Conservation (phyloP, 2,113 vertebrate species). For the Electrona antarctica region DNA sequence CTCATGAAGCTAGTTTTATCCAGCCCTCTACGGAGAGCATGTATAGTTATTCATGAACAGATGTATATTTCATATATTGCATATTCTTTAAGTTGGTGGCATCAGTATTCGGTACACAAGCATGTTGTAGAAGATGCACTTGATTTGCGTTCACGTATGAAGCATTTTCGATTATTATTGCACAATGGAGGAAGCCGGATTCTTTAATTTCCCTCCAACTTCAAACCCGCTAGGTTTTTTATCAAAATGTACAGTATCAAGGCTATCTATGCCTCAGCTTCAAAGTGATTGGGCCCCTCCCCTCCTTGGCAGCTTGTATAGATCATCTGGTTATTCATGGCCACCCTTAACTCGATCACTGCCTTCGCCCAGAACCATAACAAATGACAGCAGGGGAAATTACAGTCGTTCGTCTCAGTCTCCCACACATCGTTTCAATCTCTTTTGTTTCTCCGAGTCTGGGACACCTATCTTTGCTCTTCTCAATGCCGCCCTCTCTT, state of each 20-base stretch:
- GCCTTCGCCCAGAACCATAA: slow-evolving; percentile 68
- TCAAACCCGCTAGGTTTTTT: neutral
- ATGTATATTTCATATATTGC: no score
- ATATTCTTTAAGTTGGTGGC: neutral
- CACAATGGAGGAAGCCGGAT: neutral
- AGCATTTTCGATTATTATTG: no score
- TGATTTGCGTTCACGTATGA: no score
- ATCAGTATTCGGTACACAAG: neutral
- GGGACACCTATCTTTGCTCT: slow-evolving; percentile 26
- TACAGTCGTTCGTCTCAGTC: slow-evolving; percentile 75
- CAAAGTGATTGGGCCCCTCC: slow-evolving; percentile 14
- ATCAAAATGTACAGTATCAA: neutral
- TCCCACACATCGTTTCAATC: slow-evolving; percentile 17
- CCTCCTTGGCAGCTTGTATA: slow-evolving; percentile 53
- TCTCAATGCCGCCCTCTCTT: neutral
- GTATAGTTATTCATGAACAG: no score
- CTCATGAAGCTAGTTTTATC: no score
- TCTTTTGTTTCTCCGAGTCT: slow-evolving; percentile 29
- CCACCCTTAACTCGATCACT: slow-evolving; percentile 71
- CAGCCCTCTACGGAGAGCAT: no score
- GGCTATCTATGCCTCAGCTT: slow-evolving; percentile 22
- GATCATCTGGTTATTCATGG: slow-evolving; percentile 67
- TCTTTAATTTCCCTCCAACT: neutral
- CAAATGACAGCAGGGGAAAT: slow-evolving; percentile 76
- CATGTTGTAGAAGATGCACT: no score